Evolutionary conservation across 2,113 vertebrate genomes (phyloP).

Genomic region (Dissostichus mawsoni): DNA sequence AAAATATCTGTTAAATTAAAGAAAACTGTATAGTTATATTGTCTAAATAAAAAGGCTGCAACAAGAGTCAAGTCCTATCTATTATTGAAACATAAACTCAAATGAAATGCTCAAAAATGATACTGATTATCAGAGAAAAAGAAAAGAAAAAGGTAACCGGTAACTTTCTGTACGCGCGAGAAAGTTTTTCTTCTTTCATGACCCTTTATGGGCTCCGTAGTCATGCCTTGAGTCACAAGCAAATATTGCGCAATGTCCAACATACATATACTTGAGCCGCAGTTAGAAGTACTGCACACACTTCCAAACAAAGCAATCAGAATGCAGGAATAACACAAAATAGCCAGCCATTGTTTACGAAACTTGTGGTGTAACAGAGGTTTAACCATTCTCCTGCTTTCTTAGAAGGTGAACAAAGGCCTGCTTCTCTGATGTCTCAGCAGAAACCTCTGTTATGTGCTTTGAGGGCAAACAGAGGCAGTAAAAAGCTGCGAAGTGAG

Average conservation of each 20-base stretch:
- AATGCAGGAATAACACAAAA: constrained; percentile 6
- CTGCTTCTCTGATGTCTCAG: constrained; percentile 16
- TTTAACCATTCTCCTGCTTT: constrained; percentile 22
- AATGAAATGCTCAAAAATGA: not conserved
- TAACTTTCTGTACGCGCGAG: too few species aligned
- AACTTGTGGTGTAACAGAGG: constrained; percentile 15
- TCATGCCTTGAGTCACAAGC: not conserved
- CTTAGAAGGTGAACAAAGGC: constrained; percentile 27
- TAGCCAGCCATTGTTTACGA: constrained; percentile 9
- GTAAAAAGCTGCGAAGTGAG: not conserved
- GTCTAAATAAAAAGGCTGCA: not conserved
- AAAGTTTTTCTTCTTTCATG: too few species aligned
- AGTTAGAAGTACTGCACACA: not conserved
- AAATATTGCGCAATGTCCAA: not conserved
- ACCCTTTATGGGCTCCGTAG: too few species aligned
- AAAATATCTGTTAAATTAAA: not conserved
- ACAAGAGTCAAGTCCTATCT: not conserved
- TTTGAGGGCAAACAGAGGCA: constrained; percentile 14
- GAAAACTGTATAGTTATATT: not conserved
- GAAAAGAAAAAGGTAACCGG: too few species aligned
- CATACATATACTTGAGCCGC: not conserved
- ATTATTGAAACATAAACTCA: not conserved
- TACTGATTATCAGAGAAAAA: not conserved
- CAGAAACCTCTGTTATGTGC: not conserved
- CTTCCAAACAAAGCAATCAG: not conserved